Evolutionary conservation across 2,888 invertebrate species (phyloP).

Genomic region (Cyclophora punctaria): DNA sequence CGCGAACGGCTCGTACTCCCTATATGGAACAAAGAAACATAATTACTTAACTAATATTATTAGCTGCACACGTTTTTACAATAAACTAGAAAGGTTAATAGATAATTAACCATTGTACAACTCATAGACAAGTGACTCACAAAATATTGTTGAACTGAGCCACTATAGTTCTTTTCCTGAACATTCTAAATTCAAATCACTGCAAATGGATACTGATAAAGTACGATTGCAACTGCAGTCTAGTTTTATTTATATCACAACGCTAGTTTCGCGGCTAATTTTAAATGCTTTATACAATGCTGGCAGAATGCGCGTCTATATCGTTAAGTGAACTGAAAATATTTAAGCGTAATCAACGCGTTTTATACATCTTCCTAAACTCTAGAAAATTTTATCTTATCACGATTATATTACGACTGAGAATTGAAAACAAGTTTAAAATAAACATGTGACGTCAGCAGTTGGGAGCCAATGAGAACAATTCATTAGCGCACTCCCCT

Average conservation of each 20-base stretch:
- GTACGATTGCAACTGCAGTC: conserved; percentile 19
- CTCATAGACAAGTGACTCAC: conserved; percentile 36
- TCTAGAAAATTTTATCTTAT: conserved; percentile 40
- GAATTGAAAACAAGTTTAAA: conserved; percentile 43
- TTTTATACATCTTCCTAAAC: conserved; percentile 41
- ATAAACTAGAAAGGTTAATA: too few species aligned
- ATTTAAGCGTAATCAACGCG: conserved; percentile 21
- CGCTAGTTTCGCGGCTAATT: conserved; percentile 7
- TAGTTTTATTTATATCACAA: conserved; percentile 31
- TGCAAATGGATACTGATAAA: conserved; percentile 8
- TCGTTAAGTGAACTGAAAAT: conserved; percentile 30
- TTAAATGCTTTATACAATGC: conserved; percentile 14
- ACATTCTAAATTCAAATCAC: conserved; percentile 33
- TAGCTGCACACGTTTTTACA: too few species aligned
- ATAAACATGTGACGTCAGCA: conserved; percentile 56
- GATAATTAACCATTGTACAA: too few species aligned
- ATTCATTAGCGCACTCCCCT: conserved; percentile 53
- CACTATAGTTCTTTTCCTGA: conserved; percentile 53
- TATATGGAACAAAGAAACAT: conserved; percentile 29
- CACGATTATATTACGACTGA: conserved; percentile 42
- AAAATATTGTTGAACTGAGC: conserved; percentile 48
- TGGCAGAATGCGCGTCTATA: conserved; percentile 16
- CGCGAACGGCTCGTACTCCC: conserved; percentile 66
- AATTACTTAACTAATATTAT: too few species aligned
- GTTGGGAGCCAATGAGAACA: conserved; percentile 41